phyloP scores from a whole-genome alignment of 2,888 invertebrate genomes.

The Pseudanteris insignis region DNA sequence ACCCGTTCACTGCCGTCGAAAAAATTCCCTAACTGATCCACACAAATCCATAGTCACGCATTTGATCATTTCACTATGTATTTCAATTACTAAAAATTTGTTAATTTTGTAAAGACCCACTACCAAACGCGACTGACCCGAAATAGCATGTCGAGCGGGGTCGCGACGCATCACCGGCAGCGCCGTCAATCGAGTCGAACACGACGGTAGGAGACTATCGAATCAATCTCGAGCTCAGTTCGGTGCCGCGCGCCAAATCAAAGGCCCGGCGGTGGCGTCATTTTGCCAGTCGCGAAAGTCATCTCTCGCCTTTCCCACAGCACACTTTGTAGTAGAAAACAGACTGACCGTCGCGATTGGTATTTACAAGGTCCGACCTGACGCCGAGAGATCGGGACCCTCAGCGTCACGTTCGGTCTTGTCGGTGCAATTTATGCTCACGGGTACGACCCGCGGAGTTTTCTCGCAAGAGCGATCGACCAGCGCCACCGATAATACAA shows the following conservation, averaged over 20 bases:
- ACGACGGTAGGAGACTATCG: slow-evolving; percentile 27
- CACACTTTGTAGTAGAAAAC: slow-evolving; percentile 44
- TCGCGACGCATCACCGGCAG: neutral
- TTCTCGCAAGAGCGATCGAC: slow-evolving; percentile 12
- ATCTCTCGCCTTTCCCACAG: slow-evolving; percentile 46
- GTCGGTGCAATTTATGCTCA: slow-evolving; percentile 43
- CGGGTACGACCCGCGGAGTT: slow-evolving; percentile 11
- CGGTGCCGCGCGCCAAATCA: slow-evolving; percentile 6
- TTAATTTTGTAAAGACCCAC: too few species aligned
- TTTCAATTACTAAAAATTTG: slow-evolving; percentile 27
- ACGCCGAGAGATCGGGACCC: slow-evolving; percentile 35
- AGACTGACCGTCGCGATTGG: slow-evolving; percentile 39
- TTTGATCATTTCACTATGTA: slow-evolving; percentile 11
- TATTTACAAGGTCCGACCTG: slow-evolving; percentile 42
- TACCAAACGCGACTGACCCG: slow-evolving; percentile 8
- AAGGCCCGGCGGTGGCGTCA: slow-evolving; percentile 17
- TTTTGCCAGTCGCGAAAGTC: slow-evolving; percentile 41
- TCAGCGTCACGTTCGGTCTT: slow-evolving; percentile 38
- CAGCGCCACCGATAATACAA: slow-evolving; percentile 47
- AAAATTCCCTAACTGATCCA: too few species aligned
- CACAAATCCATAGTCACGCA: slow-evolving; percentile 20
- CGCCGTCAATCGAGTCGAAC: slow-evolving; percentile 25
- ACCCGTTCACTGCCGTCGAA: too few species aligned
- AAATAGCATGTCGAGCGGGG: neutral
- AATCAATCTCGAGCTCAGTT: too few species aligned